Conservation (phyloP, 37 sponge, comb jelly and placozoan genomes). For the Beroe forskalii region DNA sequence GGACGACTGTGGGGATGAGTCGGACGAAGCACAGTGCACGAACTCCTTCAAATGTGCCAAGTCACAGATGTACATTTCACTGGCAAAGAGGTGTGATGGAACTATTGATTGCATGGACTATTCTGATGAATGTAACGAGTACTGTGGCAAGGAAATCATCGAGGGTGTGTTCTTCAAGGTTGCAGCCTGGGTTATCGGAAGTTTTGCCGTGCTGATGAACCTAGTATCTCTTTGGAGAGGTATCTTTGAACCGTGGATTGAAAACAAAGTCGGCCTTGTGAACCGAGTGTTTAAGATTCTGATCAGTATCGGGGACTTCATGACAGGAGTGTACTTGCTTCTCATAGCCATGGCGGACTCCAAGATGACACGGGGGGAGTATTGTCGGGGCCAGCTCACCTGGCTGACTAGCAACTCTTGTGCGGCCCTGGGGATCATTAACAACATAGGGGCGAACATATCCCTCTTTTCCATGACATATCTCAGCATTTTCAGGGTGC, state of each 20-base stretch:
- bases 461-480: constrained; percentile 45
- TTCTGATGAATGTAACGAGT: not conserved
- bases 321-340: not conserved
- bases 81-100: constrained; percentile 5
- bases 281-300: not conserved
- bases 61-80: not conserved
- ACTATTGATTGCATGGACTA: not conserved
- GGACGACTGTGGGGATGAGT: not conserved
- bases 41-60: not conserved
- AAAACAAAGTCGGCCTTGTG: not conserved
- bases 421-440: not conserved
- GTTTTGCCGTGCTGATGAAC: not conserved
- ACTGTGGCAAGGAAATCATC: constrained; percentile 25
- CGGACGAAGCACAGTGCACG: not conserved
- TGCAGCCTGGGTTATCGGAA: not conserved
- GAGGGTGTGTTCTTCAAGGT: not conserved
- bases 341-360: not conserved
- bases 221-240: not conserved
- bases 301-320: constrained; percentile 24
- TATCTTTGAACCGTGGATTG: not conserved
- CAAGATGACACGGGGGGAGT: not conserved
- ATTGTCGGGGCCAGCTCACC: not conserved
- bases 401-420: constrained; percentile 4
- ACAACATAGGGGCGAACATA: not conserved
- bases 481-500: not conserved